Evolutionary conservation across 2,888 invertebrate species (phyloP), one percentile per base, ranked within the genome.

Genomic region (Lypha dubia): DNA sequence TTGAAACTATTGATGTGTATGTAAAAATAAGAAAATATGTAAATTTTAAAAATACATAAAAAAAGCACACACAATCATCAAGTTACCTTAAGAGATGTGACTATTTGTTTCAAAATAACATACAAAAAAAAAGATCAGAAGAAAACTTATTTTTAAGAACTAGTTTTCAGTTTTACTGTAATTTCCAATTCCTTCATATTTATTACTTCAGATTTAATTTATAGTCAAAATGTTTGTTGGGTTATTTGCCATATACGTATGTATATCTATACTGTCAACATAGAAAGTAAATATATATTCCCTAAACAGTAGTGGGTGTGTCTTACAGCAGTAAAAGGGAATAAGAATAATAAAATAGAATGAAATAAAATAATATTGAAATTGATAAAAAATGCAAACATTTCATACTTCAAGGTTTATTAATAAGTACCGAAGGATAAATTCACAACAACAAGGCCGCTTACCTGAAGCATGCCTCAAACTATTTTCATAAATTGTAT

Each of bases 301-400:
- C 73, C 73, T 32, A 11, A 73, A 5, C 58, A 15, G 38, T n/a
- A 11, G 46, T 58, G 79, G 73, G 73, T 73, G 73, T 58, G 79
- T 67, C 56, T 44, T 46, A 49, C 58, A 20, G 56, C 51, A 51
- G 62, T 74, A 44, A 41, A 62, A 17, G 28, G 28, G 24, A 20
- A 51, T 44, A 44, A n/a, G n/a, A n/a, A n/a, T n/a, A n/a, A n/a
- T n/a, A 46, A 65, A 51, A 81, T 15, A 62, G 11, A 44, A 56
- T 53, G 17, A 20, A 68, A 80, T 60, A 80, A 67, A 56, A 67
- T 67, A 51, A 65, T 41, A 60, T 74, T 32, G 53, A 56, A 70
- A 67, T 58, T 76, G 62, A 65, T 70, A 46, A 58, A 58, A 62
- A 44, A 20, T 63, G 62, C 53, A 82, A 77, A 76, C 65, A 82